Conservation (phyloP, 2,113 vertebrate species). For the Loxodonta africana region DNA sequence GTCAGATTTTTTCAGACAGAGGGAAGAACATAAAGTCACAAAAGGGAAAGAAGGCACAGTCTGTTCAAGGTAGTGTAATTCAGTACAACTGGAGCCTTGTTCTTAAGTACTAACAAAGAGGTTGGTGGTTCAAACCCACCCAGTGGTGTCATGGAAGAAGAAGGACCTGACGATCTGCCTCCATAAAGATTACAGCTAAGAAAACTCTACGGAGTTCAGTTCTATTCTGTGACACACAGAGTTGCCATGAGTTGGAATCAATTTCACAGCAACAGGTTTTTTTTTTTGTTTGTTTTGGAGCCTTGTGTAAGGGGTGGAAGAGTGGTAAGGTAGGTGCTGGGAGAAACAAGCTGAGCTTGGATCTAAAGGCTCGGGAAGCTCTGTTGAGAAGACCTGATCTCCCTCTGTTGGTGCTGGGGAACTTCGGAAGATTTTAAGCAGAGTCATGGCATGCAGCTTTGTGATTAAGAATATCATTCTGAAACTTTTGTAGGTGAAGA, state of each 20-base stretch:
- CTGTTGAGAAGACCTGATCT: neutral
- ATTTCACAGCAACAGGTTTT: too few species aligned
- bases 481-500: neutral
- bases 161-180: neutral
- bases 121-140: neutral
- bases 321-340: too few species aligned
- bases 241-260: too few species aligned
- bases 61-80: neutral
- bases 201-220: neutral
- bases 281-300: too few species aligned
- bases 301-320: too few species aligned
- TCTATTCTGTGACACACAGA: neutral
- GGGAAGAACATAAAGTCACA: neutral
- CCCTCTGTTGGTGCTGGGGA: neutral
- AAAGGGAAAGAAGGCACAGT: neutral
- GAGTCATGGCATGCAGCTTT: neutral
- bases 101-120: neutral
- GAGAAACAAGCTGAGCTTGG: neutral
- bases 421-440: slow-evolving; percentile 2
- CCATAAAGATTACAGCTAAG: neutral
- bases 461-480: neutral
- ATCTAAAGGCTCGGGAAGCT: neutral
- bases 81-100: neutral
- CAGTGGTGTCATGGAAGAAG: neutral
- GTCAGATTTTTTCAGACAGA: neutral